Evolutionary conservation across 35 echinoderm and acorn worm genomes (phyloP), one percentile per base, ranked within the genome.

Genomic region (Lytechinus variegatus): DNA sequence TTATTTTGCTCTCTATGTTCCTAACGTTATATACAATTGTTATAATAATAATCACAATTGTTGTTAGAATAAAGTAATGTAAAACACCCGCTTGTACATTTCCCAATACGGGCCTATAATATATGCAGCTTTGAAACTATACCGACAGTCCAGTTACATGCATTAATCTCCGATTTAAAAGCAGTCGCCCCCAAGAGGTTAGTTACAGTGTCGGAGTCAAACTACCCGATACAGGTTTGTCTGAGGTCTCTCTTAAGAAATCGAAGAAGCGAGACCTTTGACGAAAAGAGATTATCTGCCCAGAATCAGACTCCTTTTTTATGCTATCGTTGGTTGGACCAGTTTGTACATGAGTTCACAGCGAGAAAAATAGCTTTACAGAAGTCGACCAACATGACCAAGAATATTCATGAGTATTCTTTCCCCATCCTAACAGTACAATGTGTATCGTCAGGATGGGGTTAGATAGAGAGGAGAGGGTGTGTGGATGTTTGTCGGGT

Each of bases 211-310:
- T n/a, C 66, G 21, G 66, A 16, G 66, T 79, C 66, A 16, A 24
- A 79, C 19, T 79, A 79, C 66, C 66, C 19, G 66, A 79, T 79
- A 79, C 19, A 79, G 66, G 66, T 24, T 79, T 79, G 66, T 79
- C 66, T 79, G 21, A 24, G 66, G 66, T 79, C 66, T 79, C 16
- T 24, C 6, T 79, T n/a, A 16, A 79, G 66, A 79, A 79, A 79
- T 4, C 19, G 1, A 27, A 79, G 66, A 79, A 79, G 66, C 19
- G 14, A 79, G 66, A 79, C 66, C 66, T 79, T 79, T 79, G 66
- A 79, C 66, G 66, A 79, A 79, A 44, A 79, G 66, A 79, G 66
- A 79, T 79, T 79, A 79, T 79, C 66, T 79, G 66, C 16, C 66
- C 21, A 79, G 66, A 14, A 79, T 79, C 66, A 79, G 14, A 79